Evolutionary conservation across 2,113 vertebrate genomes (phyloP).

Genomic region (Trachemys scripta): DNA sequence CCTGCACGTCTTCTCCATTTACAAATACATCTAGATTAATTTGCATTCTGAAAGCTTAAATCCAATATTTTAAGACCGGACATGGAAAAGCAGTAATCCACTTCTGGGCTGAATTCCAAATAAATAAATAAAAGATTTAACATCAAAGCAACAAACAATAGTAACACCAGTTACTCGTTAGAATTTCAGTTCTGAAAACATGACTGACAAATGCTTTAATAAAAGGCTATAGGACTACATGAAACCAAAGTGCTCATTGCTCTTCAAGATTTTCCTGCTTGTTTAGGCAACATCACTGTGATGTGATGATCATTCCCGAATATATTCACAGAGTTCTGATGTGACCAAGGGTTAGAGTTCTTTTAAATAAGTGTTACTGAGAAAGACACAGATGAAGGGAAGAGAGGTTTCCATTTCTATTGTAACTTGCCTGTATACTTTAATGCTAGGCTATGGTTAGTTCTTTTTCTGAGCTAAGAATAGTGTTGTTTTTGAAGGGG

Average conservation of each 20-base stretch:
- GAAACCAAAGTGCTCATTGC: background rate
- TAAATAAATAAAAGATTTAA: conserved; percentile 59
- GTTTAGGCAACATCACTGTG: fast-evolving
- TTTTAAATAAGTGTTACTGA: background rate
- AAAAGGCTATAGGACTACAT: background rate
- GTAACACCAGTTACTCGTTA: background rate
- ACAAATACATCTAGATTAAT: conserved; percentile 64
- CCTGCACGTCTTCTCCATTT: conserved; percentile 37
- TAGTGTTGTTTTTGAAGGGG: fast-evolving
- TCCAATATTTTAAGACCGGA: conserved; percentile 71
- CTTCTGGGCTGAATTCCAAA: conserved; percentile 58
- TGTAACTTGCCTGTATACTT: background rate
- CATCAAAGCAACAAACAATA: conserved; percentile 54
- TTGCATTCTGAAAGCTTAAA: conserved; percentile 74
- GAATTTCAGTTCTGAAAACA: conserved; percentile 15
- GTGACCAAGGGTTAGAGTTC: background rate
- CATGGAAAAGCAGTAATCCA: conserved; percentile 68
- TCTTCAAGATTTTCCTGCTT: background rate
- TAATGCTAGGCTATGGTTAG: fast-evolving
- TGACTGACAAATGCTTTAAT: conserved; percentile 30
- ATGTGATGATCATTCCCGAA: background rate
- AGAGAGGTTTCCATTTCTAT: background rate
- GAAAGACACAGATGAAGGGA: fast-evolving
- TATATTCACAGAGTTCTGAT: background rate
- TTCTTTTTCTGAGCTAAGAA: fast-evolving